phyloP scores from a whole-genome alignment of 1,140 invertebrate species.

The Choristoneura fumiferana region DNA sequence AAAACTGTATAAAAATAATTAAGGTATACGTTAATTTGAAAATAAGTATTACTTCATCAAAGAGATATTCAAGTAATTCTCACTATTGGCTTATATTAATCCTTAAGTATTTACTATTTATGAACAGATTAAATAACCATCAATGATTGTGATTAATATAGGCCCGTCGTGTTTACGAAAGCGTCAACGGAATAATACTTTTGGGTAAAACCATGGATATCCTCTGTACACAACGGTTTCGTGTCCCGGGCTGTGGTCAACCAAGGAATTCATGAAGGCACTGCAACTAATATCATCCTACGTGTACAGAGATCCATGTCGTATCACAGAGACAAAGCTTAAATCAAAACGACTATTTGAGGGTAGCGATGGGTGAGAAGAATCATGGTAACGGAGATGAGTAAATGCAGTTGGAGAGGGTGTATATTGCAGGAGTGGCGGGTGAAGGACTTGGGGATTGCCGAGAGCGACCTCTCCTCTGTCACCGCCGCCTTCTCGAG shows the following conservation, averaged over 20 bases:
- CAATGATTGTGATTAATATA: slow-evolving; percentile 29
- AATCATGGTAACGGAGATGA: slow-evolving; percentile 81
- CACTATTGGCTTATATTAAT: slow-evolving; percentile 43
- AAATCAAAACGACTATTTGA: slow-evolving; percentile 78
- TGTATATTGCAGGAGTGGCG: slow-evolving; percentile 79
- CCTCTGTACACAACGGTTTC: slow-evolving; percentile 12
- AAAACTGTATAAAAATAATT: slow-evolving; percentile 35
- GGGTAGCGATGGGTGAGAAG: slow-evolving; percentile 81
- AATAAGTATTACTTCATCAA: slow-evolving; percentile 22
- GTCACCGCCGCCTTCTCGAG: slow-evolving; percentile 52
- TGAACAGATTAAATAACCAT: slow-evolving; percentile 28
- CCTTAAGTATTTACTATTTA: slow-evolving; percentile 30
- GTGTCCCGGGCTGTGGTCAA: slow-evolving; percentile 7
- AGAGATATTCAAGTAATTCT: slow-evolving; percentile 12
- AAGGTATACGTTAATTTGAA: slow-evolving; percentile 29
- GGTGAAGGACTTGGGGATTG: slow-evolving; percentile 55
- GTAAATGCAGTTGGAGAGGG: slow-evolving; percentile 80
- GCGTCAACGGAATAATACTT: slow-evolving; percentile 29
- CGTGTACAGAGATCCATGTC: slow-evolving; percentile 43
- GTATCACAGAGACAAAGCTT: slow-evolving; percentile 58
- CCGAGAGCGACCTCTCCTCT: slow-evolving; percentile 75
- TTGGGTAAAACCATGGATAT: slow-evolving; percentile 34
- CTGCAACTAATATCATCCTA: slow-evolving; percentile 49
- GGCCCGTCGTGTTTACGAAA: slow-evolving; percentile 40
- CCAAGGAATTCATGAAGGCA: slow-evolving; percentile 41